Percentiles rank a stretch among this genome's conserved stretches.
phyloP scores from a whole-genome alignment of 1,140 invertebrate species.

The Drosophila hydei region DNA sequence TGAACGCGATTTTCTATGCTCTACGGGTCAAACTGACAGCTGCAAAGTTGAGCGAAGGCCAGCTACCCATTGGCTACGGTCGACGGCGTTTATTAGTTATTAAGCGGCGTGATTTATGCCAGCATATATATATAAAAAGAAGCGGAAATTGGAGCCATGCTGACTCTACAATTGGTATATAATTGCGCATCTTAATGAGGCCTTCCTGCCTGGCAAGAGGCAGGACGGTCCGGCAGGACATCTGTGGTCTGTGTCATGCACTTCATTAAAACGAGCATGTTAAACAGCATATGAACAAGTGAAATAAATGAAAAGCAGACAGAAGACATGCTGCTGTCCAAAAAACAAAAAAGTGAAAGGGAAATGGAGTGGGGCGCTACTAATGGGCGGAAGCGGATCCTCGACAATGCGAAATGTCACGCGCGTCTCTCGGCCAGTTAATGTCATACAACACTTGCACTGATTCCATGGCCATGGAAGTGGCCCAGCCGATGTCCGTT shows the following conservation, averaged over 20 bases:
- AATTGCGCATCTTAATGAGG: slow-evolving; percentile 63
- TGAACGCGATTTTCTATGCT: slow-evolving; percentile 52
- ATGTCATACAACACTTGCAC: slow-evolving; percentile 21
- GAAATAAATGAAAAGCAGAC: slow-evolving; percentile 39
- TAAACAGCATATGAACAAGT: slow-evolving; percentile 30
- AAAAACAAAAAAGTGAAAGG: not conserved
- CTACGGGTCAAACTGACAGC: slow-evolving; percentile 64
- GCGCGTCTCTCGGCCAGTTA: slow-evolving; percentile 11
- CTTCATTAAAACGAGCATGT: slow-evolving; percentile 42
- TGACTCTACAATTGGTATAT: slow-evolving; percentile 50
- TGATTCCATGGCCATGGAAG: slow-evolving; percentile 3
- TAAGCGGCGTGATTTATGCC: slow-evolving; percentile 75
- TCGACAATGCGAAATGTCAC: slow-evolving; percentile 41
- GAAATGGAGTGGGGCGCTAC: not conserved
- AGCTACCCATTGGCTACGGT: slow-evolving; percentile 31
- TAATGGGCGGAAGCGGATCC: slow-evolving; percentile 7
- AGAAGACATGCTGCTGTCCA: slow-evolving; percentile 32
- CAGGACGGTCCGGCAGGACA: slow-evolving; percentile 26
- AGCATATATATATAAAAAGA: not conserved
- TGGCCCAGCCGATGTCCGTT: not conserved
- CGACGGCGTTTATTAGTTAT: slow-evolving; percentile 73
- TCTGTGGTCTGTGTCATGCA: slow-evolving; percentile 32
- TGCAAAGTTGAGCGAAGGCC: slow-evolving; percentile 57
- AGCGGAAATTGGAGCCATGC: slow-evolving; percentile 16
- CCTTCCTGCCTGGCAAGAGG: slow-evolving; percentile 3